These are phyloP conservation scores for Drosophila melanosoma DNA, from an alignment of 2,888 invertebrate species.

Conservation along the genomic window DNA sequence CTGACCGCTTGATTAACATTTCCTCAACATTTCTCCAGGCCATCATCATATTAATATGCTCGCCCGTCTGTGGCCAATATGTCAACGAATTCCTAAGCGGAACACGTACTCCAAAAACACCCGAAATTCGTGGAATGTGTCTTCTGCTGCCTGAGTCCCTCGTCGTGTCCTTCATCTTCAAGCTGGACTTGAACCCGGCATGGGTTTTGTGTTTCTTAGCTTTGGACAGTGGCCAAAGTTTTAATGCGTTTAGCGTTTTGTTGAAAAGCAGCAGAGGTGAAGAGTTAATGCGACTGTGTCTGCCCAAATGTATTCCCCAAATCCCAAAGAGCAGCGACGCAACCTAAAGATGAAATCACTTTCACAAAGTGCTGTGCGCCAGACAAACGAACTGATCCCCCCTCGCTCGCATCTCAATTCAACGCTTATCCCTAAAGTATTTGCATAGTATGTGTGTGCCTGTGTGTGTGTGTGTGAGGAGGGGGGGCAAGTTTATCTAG, in stretches of 20 bases:
- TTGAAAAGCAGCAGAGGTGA: constrained; percentile 40
- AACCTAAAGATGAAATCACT: constrained; percentile 65
- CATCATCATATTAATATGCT: constrained; percentile 70
- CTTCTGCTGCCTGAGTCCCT: constrained; percentile 1
- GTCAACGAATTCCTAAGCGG: constrained; percentile 78
- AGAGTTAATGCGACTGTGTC: constrained; percentile 64
- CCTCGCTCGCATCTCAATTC: constrained; percentile 31
- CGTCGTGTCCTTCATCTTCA: constrained; percentile 16
- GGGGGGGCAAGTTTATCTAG: constrained; percentile 69
- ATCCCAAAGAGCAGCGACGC: constrained; percentile 44
- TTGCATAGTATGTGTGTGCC: constrained; percentile 35
- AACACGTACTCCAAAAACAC: constrained; percentile 68
- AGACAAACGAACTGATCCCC: constrained; percentile 27
- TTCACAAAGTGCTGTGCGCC: constrained; percentile 68
- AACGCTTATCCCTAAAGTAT: constrained; percentile 54
- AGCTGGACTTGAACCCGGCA: constrained; percentile 4
- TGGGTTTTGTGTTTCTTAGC: constrained; percentile 3
- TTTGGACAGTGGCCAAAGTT: constrained; percentile 48
- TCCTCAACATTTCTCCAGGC: constrained; percentile 61
- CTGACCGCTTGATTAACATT: constrained; percentile 80
- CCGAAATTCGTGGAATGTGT: constrained; percentile 73
- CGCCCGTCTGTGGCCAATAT: constrained; percentile 70
- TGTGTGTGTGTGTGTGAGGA: neutral
- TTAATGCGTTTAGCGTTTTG: constrained; percentile 59
- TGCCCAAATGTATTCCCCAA: constrained; percentile 64